Evolutionary conservation across 2,113 vertebrate genomes (phyloP).

Genomic region (Meriones unguiculatus): DNA sequence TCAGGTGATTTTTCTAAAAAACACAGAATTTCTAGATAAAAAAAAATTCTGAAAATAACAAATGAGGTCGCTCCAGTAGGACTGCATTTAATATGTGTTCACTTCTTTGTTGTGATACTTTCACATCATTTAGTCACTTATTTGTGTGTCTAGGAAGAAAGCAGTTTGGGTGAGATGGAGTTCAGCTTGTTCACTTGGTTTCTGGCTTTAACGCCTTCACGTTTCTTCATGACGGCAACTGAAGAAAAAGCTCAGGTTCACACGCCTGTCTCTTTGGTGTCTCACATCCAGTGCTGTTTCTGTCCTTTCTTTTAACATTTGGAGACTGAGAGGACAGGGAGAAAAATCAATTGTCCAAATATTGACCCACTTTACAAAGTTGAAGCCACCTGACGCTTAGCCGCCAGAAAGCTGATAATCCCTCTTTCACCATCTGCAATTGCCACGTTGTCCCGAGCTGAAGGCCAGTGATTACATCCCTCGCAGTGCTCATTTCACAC

Average conservation of each 20-base stretch:
- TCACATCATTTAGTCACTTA: not conserved
- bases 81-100: not conserved
- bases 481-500: not conserved
- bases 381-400: conserved; percentile 68
- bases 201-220: not conserved
- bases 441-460: not conserved
- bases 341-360: conserved; percentile 72
- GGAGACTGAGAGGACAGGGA: conserved; percentile 45
- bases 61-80: not conserved
- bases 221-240: not conserved
- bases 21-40: not conserved
- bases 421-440: not conserved
- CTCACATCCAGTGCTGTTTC: conserved; percentile 2
- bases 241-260: not conserved
- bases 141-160: conserved; percentile 4
- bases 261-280: not conserved
- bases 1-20: not conserved
- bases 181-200: not conserved
- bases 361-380: conserved; percentile 70
- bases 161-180: not conserved
- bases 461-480: conserved; percentile 35
- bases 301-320: conserved; percentile 71
- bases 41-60: not conserved
- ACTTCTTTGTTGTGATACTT: not conserved
- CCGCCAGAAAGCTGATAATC: conserved; percentile 55